A percentile compares a stretch with the other conserved stretches of the same genome.
phyloP scores from a whole-genome alignment of 2,888 invertebrate genomes.

The Herminia tarsipennalis region DNA sequence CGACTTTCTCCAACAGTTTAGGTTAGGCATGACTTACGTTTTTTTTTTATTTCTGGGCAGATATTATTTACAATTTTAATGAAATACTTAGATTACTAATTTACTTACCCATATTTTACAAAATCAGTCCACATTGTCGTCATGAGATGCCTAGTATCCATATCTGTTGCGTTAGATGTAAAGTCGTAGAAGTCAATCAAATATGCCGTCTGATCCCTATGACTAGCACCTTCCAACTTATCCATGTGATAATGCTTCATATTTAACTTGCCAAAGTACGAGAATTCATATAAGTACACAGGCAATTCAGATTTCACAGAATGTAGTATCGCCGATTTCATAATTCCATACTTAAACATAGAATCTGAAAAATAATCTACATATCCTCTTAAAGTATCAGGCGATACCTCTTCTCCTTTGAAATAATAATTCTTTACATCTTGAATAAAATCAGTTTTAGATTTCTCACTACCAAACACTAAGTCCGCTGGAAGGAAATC shows the following conservation, averaged over 20 bases:
- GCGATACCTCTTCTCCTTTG: conserved; percentile 57
- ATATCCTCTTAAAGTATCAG: conserved; percentile 58
- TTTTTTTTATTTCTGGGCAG: no score
- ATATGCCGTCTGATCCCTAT: conserved; percentile 76
- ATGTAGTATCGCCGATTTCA: conserved; percentile 71
- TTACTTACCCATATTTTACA: conserved; percentile 70
- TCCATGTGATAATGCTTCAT: conserved; percentile 70
- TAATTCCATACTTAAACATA: conserved; percentile 74
- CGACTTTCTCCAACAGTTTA: no score
- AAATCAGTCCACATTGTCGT: conserved; percentile 77
- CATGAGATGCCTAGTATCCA: conserved; percentile 70
- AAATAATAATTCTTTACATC: conserved; percentile 67
- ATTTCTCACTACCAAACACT: conserved; percentile 52
- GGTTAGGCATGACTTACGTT: no score
- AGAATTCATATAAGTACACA: conserved; percentile 72
- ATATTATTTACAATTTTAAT: background rate
- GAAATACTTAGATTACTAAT: no score
- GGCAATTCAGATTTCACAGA: conserved; percentile 52
- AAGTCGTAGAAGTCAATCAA: conserved; percentile 68
- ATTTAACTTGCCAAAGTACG: conserved; percentile 69
- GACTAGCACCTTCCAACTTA: conserved; percentile 70
- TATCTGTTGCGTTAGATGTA: conserved; percentile 61
- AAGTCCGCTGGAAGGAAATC: conserved; percentile 74
- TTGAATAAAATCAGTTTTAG: conserved; percentile 51
- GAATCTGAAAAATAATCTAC: conserved; percentile 76